A percentile compares a stretch with the other conserved stretches of the same genome.
Conservation (phyloP, 2,888 invertebrate genomes). For the Microctonus hyperodae region DNA sequence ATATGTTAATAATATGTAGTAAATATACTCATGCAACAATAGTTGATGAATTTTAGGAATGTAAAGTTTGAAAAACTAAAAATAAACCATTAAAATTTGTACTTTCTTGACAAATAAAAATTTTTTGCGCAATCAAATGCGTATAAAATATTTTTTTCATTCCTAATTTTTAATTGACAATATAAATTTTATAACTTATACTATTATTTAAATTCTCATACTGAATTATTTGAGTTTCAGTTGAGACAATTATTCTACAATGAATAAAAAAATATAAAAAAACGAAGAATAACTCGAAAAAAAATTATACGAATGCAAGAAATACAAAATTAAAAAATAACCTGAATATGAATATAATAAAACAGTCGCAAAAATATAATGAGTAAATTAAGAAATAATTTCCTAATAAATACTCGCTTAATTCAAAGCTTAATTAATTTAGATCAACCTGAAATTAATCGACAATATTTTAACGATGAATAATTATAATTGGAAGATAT, state of each 20-base stretch:
- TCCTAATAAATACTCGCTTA: not conserved
- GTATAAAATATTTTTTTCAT: not conserved
- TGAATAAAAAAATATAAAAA: not conserved
- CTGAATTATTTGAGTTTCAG: not conserved
- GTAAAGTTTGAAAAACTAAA: not conserved
- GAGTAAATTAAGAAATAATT: not conserved
- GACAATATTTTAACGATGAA: not conserved
- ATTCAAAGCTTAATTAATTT: conserved; percentile 10
- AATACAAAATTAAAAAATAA: not conserved
- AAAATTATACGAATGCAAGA: not conserved
- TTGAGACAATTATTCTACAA: not conserved
- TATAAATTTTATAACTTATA: not conserved
- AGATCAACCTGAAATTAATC: conserved; percentile 1
- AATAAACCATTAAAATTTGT: not conserved
- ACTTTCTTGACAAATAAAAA: not conserved
- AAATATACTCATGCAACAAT: not conserved
- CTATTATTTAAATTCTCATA: not conserved
- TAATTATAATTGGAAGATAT: conserved; percentile 27
- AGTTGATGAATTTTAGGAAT: not conserved
- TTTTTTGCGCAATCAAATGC: not conserved
- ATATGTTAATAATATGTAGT: not conserved
- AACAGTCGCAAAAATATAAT: not conserved
- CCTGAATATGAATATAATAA: not conserved
- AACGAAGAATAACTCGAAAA: not conserved
- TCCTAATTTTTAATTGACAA: not conserved